Percentiles rank a stretch among this genome's conserved stretches.
Conservation (phyloP, 2,888 invertebrate genomes). For the Chrysomela aeneicollis region DNA sequence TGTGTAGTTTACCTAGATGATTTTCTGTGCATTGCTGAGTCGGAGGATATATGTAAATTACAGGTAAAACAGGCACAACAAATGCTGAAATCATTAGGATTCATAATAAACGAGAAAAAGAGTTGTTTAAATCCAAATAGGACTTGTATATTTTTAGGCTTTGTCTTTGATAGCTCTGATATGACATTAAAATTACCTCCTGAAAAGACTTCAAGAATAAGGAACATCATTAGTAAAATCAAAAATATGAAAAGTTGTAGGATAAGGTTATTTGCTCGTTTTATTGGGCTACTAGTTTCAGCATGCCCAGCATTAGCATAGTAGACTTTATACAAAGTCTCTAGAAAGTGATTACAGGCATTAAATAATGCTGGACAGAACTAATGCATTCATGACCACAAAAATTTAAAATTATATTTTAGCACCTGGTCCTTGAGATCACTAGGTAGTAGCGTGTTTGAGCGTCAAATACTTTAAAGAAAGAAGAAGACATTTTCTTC, state of each 20-base stretch:
- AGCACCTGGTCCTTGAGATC: too few species aligned
- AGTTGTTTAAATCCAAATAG: slow-evolving; percentile 27
- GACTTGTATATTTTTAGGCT: slow-evolving; percentile 35
- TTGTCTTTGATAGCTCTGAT: slow-evolving; percentile 29
- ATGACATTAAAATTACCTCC: slow-evolving; percentile 12
- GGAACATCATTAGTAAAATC: slow-evolving; percentile 6
- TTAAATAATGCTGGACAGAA: slow-evolving; percentile 19
- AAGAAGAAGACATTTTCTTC: too few species aligned
- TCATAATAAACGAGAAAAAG: slow-evolving; percentile 38
- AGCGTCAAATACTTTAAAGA: too few species aligned
- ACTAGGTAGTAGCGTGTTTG: too few species aligned
- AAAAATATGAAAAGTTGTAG: slow-evolving; percentile 6
- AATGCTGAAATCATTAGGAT: slow-evolving; percentile 29
- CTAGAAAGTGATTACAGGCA: slow-evolving; percentile 34
- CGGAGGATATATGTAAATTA: slow-evolving; percentile 9
- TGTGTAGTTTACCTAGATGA: slow-evolving; percentile 41
- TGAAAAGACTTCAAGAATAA: slow-evolving; percentile 11
- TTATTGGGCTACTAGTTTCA: slow-evolving; percentile 40
- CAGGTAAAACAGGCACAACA: slow-evolving; percentile 1
- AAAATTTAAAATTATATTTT: too few species aligned
- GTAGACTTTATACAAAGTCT: slow-evolving; percentile 48
- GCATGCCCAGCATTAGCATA: slow-evolving; percentile 48
- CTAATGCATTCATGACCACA: slow-evolving; percentile 12
- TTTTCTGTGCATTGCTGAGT: slow-evolving; percentile 30
- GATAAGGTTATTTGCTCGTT: slow-evolving; percentile 23